Evolutionary conservation across 1,140 invertebrate genomes (phyloP), one percentile per base, ranked within the genome.

Genomic region (Sipha flava): DNA sequence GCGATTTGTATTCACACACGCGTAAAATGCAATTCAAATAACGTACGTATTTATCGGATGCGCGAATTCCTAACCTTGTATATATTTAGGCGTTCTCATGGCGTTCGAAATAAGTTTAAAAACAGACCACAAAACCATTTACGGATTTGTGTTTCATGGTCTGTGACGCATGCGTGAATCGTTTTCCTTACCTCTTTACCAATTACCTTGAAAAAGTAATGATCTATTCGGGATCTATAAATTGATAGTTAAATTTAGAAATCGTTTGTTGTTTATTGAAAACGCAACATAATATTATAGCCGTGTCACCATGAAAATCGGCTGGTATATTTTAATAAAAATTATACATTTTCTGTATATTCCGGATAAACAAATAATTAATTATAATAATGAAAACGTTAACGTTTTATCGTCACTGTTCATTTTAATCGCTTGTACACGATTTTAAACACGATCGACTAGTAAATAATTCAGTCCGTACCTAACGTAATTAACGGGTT

Each of bases 161-260:
- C 54, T 43, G 29, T 16, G 37, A 57, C n/a, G 34, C 37, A 77
- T 26, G 37, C 54, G 49, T 43, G 34, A 59, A 59, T 29, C 34
- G n/a, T 54, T n/a, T 77, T 23, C 49, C 23, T 70, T 43, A n/a
- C n/a, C n/a, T n/a, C n/a, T n/a, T n/a, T n/a, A n/a, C n/a, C n/a
- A n/a, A n/a, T n/a, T 59, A 37, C 73, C 73, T 77, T 77, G 73
- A 26, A 75, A 43, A 9, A 40, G 47, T 34, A 29, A 77, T 29
- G 18, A 59, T 43, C 2, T 26, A 10, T 16, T 37, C 21, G 4
- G 34, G 23, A 57, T 43, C 3, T 18, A 23, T 21, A 34, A 7
- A 12, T 34, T 14, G 6, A 49, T 23, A 21, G 47, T 72, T 49
- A 45, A n/a, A 72, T 49, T 47, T 72, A n/a, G 0, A 29, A 70